Percentiles rank a stretch among this genome's conserved stretches.
Evolutionary conservation across 2,797 vertebrate genomes (phyloP).

Genomic region (Nasua narica): DNA sequence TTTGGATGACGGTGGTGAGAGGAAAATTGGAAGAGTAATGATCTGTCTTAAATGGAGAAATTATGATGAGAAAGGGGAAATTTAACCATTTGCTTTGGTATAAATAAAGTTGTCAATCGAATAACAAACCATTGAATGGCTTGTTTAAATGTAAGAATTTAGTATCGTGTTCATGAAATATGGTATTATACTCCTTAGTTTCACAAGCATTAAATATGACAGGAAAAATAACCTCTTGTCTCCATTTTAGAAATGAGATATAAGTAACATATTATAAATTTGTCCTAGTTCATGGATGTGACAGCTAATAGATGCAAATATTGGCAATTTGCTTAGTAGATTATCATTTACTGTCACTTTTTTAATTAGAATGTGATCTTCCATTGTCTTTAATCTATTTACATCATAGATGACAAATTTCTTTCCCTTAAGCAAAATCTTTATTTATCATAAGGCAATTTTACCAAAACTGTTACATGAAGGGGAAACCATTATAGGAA

Average conservation of each 20-base stretch:
- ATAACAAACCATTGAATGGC: not conserved
- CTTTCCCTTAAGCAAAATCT: conserved; percentile 71
- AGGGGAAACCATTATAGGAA: conserved; percentile 22
- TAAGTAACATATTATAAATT: conserved; percentile 63
- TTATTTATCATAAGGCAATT: conserved; percentile 69
- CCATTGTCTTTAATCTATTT: conserved; percentile 79
- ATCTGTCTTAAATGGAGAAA: not conserved
- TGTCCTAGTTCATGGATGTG: conserved; percentile 64
- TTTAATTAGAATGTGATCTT: conserved; percentile 78
- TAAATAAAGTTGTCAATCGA: conserved; percentile 40
- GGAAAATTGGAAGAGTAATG: not conserved
- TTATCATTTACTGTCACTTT: conserved; percentile 79
- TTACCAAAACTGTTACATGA: conserved; percentile 28
- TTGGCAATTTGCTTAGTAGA: conserved; percentile 77
- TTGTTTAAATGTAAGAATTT: conserved; percentile 41
- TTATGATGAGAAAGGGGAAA: conserved; percentile 10
- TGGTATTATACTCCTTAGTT: not conserved
- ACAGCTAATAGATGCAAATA: conserved; percentile 75
- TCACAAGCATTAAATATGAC: conserved; percentile 47
- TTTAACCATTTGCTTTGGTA: not conserved
- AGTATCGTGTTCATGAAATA: conserved; percentile 29
- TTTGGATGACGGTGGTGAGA: not conserved
- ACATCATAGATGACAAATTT: conserved; percentile 75
- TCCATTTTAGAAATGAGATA: conserved; percentile 70
- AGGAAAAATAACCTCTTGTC: conserved; percentile 63